These are phyloP conservation scores for Endomychus coccineus DNA, from an alignment of 2,888 invertebrate genomes.

Conservation along the genomic window DNA sequence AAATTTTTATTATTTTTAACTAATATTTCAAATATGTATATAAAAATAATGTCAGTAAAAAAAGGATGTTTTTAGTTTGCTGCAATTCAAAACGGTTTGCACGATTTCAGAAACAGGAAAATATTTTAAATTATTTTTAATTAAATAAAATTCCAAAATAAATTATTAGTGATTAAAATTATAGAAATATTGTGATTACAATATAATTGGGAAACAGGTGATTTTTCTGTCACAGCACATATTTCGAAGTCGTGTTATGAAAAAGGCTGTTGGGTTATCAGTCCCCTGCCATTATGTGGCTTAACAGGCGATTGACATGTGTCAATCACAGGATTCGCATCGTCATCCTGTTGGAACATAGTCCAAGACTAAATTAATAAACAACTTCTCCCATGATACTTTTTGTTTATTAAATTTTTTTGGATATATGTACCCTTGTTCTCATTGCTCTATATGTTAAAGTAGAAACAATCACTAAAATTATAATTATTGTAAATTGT, in stretches of 20 bases:
- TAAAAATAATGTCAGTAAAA: too few relatives aligned
- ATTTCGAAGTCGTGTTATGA: slow-evolving; percentile 6
- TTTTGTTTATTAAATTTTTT: slow-evolving; percentile 1
- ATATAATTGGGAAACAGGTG: slow-evolving; percentile 33
- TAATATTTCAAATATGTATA: too few relatives aligned
- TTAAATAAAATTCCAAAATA: too few relatives aligned
- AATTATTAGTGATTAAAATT: too few relatives aligned
- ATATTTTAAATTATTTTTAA: too few relatives aligned
- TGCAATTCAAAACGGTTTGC: too few relatives aligned
- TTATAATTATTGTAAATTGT: slow-evolving; percentile 9
- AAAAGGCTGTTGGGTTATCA: slow-evolving; percentile 49
- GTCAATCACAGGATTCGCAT: slow-evolving; percentile 29
- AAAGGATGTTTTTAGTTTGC: too few relatives aligned
- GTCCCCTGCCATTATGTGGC: slow-evolving; percentile 50
- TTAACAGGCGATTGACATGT: slow-evolving; percentile 42
- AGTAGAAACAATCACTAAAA: too few relatives aligned
- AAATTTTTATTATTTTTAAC: too few relatives aligned
- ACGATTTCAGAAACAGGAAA: too few relatives aligned
- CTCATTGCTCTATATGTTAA: slow-evolving; percentile 14
- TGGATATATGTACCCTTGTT: slow-evolving; percentile 15
- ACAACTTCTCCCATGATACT: not conserved
- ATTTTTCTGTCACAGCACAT: slow-evolving; percentile 37
- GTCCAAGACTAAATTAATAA: too few relatives aligned
- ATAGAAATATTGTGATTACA: too few relatives aligned
- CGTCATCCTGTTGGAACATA: slow-evolving; percentile 15